Evolutionary conservation across 1,140 invertebrate genomes (phyloP).

Genomic region (Neodiprion lecontei): DNA sequence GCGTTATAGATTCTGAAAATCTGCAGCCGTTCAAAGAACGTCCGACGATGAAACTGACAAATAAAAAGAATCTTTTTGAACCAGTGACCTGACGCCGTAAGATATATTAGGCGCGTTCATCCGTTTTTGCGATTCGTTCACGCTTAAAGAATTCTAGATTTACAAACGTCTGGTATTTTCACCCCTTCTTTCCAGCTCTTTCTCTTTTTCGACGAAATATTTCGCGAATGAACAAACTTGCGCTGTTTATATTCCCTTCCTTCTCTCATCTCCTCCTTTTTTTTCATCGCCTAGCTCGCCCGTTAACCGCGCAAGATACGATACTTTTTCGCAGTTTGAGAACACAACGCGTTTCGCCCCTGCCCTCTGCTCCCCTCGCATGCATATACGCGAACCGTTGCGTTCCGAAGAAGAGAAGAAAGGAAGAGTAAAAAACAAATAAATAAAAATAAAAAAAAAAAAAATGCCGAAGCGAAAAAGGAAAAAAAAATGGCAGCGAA

Average conservation of each 20-base stretch:
- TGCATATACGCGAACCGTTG: not conserved
- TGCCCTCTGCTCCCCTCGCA: not conserved
- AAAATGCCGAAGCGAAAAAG: no score
- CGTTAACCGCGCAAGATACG: not conserved
- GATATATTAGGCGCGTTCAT: not conserved
- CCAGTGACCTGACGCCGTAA: not conserved
- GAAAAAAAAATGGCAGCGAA: not conserved
- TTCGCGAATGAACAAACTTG: conserved; percentile 2
- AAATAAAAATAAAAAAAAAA: no score
- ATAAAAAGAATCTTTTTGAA: not conserved
- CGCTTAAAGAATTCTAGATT: not conserved
- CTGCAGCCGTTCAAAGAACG: not conserved
- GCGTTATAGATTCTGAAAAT: not conserved
- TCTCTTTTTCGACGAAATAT: not conserved
- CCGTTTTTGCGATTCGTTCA: not conserved
- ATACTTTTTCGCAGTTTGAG: conserved; percentile 3
- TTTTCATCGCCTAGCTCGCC: not conserved
- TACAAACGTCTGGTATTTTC: no score
- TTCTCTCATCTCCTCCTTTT: not conserved
- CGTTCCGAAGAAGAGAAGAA: not conserved
- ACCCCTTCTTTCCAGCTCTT: not conserved
- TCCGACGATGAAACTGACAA: not conserved
- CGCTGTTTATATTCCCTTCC: not conserved
- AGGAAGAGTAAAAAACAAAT: no score
- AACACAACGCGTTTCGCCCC: not conserved